These are phyloP conservation scores for Siphamia tubifer DNA, from an alignment of 2,113 vertebrate genomes.

Conservation along the genomic window DNA sequence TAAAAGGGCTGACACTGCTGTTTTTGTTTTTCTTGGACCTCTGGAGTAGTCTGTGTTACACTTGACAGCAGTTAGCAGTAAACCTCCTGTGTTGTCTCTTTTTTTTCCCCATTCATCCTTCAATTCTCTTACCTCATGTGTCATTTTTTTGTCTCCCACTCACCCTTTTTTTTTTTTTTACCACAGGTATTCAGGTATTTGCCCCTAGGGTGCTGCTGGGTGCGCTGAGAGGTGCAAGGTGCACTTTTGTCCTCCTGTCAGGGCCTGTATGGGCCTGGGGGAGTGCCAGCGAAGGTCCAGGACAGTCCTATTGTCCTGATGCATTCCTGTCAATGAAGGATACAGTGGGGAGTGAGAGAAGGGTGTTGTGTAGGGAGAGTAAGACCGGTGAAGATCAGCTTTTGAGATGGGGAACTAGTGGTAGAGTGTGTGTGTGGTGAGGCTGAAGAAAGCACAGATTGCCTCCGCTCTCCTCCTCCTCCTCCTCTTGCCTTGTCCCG, in stretches of 20 bases:
- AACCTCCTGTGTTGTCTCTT: conserved; percentile 14
- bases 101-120: neutral
- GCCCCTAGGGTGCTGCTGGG: conserved; percentile 52
- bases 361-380: neutral
- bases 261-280: conserved; percentile 72
- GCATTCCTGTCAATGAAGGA: conserved; percentile 72
- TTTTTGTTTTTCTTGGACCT: conserved; percentile 38
- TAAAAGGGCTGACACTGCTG: neutral
- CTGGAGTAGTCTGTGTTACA: conserved; percentile 35
- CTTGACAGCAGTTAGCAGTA: conserved; percentile 43
- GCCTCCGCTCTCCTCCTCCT: conserved; percentile 16
- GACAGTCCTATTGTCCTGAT: conserved; percentile 71
- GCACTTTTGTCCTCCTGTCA: conserved; percentile 81
- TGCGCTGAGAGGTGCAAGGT: conserved; percentile 78
- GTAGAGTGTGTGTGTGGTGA: conserved; percentile 1
- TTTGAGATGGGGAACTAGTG: conserved; percentile 13
- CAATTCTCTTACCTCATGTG: conserved; percentile 9
- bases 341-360: conserved; percentile 30
- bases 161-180: conserved; percentile 52
- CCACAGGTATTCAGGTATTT: conserved; percentile 79
- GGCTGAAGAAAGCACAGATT: conserved; percentile 57
- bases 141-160: conserved; percentile 16
- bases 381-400: conserved; percentile 15
- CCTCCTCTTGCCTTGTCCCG: conserved; percentile 25
- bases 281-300: conserved; percentile 40